A percentile compares a stretch with the other conserved stretches of the same genome.
These are phyloP conservation scores for Myotis planiceps DNA, from an alignment of 2,797 vertebrate species.

Conservation along the genomic window DNA sequence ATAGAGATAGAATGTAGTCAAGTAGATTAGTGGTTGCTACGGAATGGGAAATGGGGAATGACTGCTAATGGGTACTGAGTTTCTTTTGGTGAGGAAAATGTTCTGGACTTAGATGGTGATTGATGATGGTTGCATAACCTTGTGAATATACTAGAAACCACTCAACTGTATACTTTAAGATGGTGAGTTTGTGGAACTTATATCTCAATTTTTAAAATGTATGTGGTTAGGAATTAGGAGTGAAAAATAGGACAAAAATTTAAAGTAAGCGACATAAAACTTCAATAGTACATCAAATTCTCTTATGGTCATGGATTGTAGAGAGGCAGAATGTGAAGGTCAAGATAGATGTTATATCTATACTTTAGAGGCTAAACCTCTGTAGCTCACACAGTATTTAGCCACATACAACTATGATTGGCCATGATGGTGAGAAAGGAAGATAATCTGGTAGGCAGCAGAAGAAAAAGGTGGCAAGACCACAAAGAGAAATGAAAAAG, in stretches of 20 bases:
- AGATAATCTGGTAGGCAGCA: background rate
- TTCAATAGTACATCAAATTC: background rate
- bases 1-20: background rate
- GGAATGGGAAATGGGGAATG: background rate
- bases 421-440: background rate
- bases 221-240: background rate
- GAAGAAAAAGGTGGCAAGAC: background rate
- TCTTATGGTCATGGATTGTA: background rate
- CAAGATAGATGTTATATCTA: background rate
- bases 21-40: background rate
- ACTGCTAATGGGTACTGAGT: background rate
- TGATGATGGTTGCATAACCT: background rate
- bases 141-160: background rate
- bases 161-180: background rate
- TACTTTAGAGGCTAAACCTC: background rate
- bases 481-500: background rate
- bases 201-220: background rate
- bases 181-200: background rate
- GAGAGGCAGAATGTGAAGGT: background rate
- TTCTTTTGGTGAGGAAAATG: background rate
- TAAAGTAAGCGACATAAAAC: background rate
- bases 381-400: background rate
- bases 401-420: background rate
- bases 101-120: background rate
- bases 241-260: background rate